Conservation (phyloP, 2,797 vertebrate genomes). For the Manis crassicaudata region DNA sequence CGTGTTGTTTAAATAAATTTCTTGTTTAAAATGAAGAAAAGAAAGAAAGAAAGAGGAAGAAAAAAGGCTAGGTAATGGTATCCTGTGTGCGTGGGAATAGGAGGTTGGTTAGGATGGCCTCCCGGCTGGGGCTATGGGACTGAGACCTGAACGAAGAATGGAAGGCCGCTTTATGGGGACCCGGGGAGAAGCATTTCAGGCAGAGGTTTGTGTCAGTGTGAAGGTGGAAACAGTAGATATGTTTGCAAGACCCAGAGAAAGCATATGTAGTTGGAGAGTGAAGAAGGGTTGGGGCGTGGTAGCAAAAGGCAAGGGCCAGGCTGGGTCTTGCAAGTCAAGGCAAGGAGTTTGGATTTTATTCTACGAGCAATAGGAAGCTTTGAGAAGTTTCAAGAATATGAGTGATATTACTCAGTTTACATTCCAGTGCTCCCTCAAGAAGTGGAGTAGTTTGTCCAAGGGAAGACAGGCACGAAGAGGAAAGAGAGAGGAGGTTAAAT, state of each 20-base stretch:
- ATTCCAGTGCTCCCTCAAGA: background rate
- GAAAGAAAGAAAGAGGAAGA: too few species aligned
- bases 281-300: background rate
- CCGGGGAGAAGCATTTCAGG: background rate
- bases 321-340: background rate
- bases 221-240: background rate
- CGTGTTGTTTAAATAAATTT: too few species aligned
- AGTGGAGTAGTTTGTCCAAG: background rate
- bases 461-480: background rate
- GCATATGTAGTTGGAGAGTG: background rate
- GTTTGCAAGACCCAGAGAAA: background rate
- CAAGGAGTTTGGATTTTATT: background rate
- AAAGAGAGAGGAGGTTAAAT: background rate
- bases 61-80: background rate
- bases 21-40: too few species aligned
- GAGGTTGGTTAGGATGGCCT: background rate
- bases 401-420: background rate
- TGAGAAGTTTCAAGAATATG: background rate
- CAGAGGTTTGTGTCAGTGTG: background rate
- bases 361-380: background rate
- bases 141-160: background rate
- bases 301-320: background rate
- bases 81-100: accelerated
- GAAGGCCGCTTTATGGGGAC: background rate
- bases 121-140: background rate